Base-by-base conservation (phyloP, 2,888 invertebrate species). In the Nephrocerus scutellatus region DNA sequence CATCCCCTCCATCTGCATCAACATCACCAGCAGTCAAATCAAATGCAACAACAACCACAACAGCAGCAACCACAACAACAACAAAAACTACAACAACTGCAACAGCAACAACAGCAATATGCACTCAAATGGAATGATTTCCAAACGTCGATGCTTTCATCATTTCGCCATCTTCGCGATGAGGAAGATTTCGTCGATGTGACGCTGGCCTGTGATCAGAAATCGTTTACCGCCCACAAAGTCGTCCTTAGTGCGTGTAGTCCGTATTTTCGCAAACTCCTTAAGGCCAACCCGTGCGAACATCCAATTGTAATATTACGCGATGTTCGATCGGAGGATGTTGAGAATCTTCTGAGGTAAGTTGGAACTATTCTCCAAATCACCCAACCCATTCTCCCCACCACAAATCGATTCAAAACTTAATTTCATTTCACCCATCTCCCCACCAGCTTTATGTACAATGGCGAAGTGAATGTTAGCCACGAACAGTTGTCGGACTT, bases 111-210 rank as follows among this genome's bases (percentile, higher is more conserved):
- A 73, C 88, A 89, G 74, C 89, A 89, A 71, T 91, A 90, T 72
- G 87, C 89, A 69, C 78, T 91, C 70, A 82, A 89, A 62, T 91
- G 91, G 91, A 91, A 91, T 70, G 90, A 91, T 72, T 91, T 89
- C 74, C 89, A 90, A 70, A 82, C 86, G 52, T 89, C 87, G 61
- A 88, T 91, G 71, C 77, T 90, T 57, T 85, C 83, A 52, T 88
- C 89, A 52, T 91, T 92, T 74, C 79, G 89, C 53, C 83, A 88
- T 66, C 74, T 91, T 59, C 75, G 86, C 46, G 89, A 89, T 66
- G 85, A 87, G 70, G 89, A 90, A 73, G 89, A 90, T 72, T 90
- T 91, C 70, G 88, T 90, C 44, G 91, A 91, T 69, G 90, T 90
- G 59, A 91, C 91, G 41, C 75, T 91, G 56, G 91, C 91, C 57